Base-by-base conservation (phyloP, 2,888 invertebrate species). In the Agonopterix arenella region DNA sequence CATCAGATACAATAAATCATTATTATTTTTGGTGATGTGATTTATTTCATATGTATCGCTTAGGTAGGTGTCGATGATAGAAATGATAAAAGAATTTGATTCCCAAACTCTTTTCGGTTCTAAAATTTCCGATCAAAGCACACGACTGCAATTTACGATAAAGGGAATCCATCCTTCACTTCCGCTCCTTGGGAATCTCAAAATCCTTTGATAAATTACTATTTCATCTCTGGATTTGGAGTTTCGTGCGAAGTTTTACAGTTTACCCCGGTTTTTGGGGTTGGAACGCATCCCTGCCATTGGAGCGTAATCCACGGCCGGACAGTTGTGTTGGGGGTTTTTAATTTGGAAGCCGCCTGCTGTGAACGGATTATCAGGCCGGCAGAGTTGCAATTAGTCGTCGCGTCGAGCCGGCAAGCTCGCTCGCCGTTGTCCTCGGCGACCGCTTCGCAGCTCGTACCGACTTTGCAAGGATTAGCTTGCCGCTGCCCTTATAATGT, bases 171-270 rank as follows among this genome's bases (percentile, higher is more conserved):
- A 76, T 79, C 77, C 62, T 73, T 79, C 80, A 76, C 74, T 76
- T 77, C 73, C 75, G 73, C 70, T 81, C 65, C 74, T 80, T 69
- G 78, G 71, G 71, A 74, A 72, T 70, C 62, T 73, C 77, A 74
- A 82, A 88, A 88, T 84, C 86, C 84, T 82, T 82, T 86, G 85
- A 88, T 88, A 86, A 85, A 89, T 88, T 83, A 89, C 86, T 83
- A 79, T 86, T 86, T 84, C 83, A 84, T 85, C 80, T 84, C 66
- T 64, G 82, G 80, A 79, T 84, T 84, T 77, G 64, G 76, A 70
- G 73, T 73, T 79, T 78, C 73, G 76, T 66, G 70, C 66, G 62
- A 76, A 82, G 76, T 62, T 78, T 80, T 76, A 66, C 63, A 71
- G 73, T 72, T 66, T 68, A 64, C 81, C 82, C 82, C 66, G 69